Percentiles rank a stretch among this genome's conserved stretches.
Conservation (phyloP, 1,140 invertebrate species). For the Trichomalopsis sarcophagae region DNA sequence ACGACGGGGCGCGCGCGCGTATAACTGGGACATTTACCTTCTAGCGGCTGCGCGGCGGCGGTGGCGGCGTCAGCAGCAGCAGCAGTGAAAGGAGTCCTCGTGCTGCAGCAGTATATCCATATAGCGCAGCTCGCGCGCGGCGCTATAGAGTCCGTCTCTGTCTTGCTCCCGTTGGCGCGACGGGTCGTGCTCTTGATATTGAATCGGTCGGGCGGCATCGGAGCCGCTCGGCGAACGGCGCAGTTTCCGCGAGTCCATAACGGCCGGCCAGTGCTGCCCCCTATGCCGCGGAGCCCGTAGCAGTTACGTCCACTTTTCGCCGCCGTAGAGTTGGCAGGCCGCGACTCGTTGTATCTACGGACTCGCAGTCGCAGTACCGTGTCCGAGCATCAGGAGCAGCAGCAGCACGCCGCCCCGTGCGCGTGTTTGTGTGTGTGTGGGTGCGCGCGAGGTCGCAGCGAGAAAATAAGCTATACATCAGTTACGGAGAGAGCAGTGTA, state of each 20-base stretch:
- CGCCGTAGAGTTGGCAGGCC: slow-evolving; percentile 4
- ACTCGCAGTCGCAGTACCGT: neutral
- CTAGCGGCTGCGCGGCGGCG: neutral
- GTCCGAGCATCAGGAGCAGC: neutral
- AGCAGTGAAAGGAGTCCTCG: slow-evolving; percentile 32
- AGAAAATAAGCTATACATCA: neutral
- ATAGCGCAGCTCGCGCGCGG: neutral
- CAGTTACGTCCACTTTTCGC: neutral
- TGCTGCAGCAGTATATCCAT: neutral
- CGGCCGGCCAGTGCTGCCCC: slow-evolving; percentile 8
- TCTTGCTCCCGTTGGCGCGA: neutral
- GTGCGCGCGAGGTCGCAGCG: neutral
- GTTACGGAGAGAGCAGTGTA: neutral
- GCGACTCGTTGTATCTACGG: neutral
- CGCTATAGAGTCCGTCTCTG: neutral
- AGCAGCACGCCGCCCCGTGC: slow-evolving; percentile 7
- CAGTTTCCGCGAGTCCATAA: slow-evolving; percentile 38
- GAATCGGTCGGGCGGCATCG: slow-evolving; percentile 58
- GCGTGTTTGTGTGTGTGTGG: neutral
- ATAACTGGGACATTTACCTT: slow-evolving; percentile 39
- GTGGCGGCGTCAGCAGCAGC: neutral
- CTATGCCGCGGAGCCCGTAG: neutral
- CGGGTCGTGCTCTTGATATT: slow-evolving; percentile 68
- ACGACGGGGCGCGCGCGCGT: slow-evolving; percentile 9
- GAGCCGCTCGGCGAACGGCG: slow-evolving; percentile 41